A percentile compares a stretch with the other conserved stretches of the same genome.
Conservation (phyloP, 1,140 invertebrate species). For the Drosophila quadrilineata region DNA sequence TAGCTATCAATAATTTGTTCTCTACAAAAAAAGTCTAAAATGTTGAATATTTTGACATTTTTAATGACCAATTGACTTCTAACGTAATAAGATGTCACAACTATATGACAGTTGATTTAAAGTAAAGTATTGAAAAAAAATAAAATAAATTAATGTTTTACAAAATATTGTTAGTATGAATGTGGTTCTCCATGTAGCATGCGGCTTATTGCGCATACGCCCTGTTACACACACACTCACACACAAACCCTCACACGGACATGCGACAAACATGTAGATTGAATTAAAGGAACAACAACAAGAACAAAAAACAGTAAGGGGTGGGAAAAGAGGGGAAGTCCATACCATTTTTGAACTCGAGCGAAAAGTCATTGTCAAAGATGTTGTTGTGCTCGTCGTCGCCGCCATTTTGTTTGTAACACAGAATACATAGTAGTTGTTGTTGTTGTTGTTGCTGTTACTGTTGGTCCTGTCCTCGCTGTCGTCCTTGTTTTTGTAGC, state of each 20-base stretch:
- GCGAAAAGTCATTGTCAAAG: constrained; percentile 75
- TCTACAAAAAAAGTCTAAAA: too few species aligned
- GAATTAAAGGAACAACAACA: constrained; percentile 58
- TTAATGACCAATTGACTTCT: too few species aligned
- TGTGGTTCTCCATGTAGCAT: too few species aligned
- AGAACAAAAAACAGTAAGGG: constrained; percentile 9
- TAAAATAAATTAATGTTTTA: too few species aligned
- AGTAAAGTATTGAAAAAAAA: too few species aligned
- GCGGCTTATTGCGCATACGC: constrained; percentile 68
- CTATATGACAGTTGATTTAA: too few species aligned
- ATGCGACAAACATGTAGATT: constrained; percentile 54
- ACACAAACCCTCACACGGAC: constrained; percentile 21
- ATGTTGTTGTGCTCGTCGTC: constrained; percentile 38
- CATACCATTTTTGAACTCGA: constrained; percentile 64
- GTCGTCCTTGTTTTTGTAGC: constrained; percentile 7
- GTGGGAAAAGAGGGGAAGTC: constrained; percentile 6
- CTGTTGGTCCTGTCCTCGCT: background rate
- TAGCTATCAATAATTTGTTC: too few species aligned
- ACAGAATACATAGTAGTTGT: background rate
- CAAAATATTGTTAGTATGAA: too few species aligned
- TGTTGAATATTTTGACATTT: too few species aligned
- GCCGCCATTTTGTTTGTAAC: constrained; percentile 63
- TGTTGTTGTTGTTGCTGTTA: constrained; percentile 1
- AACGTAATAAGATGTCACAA: too few species aligned
- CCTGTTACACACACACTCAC: constrained; percentile 34